Evolutionary conservation across 2,113 vertebrate species (phyloP).

Genomic region (Artemisiospiza belli): DNA sequence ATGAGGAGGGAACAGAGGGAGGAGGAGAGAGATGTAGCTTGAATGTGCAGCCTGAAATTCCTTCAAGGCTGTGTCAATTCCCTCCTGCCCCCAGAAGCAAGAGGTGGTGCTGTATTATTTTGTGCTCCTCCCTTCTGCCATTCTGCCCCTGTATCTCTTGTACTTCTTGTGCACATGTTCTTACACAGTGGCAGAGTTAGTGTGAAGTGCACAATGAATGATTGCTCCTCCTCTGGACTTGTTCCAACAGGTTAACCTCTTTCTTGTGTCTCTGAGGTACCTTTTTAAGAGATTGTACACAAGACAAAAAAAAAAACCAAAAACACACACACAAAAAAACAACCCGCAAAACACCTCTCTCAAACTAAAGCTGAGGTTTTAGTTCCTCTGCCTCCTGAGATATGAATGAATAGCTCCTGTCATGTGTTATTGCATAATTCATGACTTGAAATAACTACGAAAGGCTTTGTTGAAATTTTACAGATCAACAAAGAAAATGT

Average conservation of each 20-base stretch:
- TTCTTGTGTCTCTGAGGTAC: neutral
- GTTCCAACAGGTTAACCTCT: neutral
- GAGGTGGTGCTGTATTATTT: neutral
- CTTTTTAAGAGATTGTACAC: neutral
- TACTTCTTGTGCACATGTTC: accelerated
- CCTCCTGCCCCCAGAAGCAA: neutral
- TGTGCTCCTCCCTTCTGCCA: neutral
- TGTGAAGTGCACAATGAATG: neutral
- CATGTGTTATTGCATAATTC: neutral
- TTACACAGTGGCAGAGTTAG: neutral
- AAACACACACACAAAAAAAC: neutral
- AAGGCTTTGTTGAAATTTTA: slow-evolving; percentile 9
- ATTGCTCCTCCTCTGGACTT: neutral
- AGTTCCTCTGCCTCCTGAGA: neutral
- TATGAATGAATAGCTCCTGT: neutral
- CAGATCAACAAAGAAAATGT: neutral
- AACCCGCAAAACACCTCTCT: neutral
- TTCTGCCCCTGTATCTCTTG: neutral
- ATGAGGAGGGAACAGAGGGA: neutral
- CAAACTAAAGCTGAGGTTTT: neutral
- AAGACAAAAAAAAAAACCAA: neutral
- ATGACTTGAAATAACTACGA: neutral
- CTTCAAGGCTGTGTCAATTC: neutral
- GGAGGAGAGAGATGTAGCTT: neutral
- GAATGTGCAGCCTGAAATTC: neutral